A percentile compares a stretch with the other conserved stretches of the same genome.
These are phyloP conservation scores for Trochalopteron elliotii DNA, from an alignment of 2,113 vertebrate genomes.

Conservation along the genomic window DNA sequence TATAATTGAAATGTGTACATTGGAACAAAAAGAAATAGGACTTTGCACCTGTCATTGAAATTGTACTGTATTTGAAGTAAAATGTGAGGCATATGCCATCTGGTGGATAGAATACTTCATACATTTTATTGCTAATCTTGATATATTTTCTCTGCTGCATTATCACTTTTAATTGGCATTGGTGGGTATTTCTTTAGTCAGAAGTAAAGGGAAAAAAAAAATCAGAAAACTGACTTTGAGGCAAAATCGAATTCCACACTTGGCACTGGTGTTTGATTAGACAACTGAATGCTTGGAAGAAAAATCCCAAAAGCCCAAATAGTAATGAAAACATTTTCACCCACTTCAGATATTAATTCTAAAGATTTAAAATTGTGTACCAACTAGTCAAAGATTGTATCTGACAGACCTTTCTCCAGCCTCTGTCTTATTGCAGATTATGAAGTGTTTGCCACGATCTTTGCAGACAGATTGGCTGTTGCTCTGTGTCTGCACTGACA, in stretches of 20 bases:
- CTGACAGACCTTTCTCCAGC: not conserved
- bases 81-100: conserved; percentile 43
- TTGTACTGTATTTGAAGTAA: not conserved
- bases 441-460: not conserved
- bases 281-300: not conserved
- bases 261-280: not conserved
- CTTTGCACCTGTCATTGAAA: not conserved
- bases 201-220: not conserved
- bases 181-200: not conserved
- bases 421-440: not conserved
- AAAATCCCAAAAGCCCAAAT: not conserved
- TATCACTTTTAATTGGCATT: not conserved
- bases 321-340: not conserved
- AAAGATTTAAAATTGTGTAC: not conserved
- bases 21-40: not conserved
- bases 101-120: conserved; percentile 44
- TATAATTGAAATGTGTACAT: not conserved
- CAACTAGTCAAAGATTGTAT: not conserved
- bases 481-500: rapidly evolving
- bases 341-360: not conserved
- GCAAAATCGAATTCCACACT: not conserved
- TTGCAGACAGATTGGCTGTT: not conserved
- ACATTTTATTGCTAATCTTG: not conserved
- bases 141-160: not conserved
- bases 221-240: not conserved